Percentiles rank a stretch among this genome's conserved stretches.
These are phyloP conservation scores for Clarias magur DNA, from an alignment of 2,113 vertebrate species.

Conservation along the genomic window DNA sequence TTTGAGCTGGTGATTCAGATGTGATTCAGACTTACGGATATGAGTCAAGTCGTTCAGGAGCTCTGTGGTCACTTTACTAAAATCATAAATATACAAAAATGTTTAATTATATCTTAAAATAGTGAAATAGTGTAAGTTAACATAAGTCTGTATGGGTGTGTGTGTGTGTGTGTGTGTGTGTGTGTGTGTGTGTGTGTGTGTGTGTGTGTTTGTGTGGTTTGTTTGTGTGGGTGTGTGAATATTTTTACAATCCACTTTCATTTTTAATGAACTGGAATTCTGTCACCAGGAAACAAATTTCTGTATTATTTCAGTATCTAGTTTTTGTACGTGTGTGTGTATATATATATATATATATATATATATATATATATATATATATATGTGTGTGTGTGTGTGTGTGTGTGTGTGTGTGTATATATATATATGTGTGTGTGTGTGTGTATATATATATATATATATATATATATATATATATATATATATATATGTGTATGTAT, in stretches of 20 bases:
- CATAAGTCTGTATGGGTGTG: not conserved
- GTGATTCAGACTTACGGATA: not conserved
- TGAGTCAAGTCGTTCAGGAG: not conserved
- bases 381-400: not conserved
- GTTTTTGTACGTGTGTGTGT: not conserved
- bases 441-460: too few relatives aligned
- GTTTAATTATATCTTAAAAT: not conserved
- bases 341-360: too few relatives aligned
- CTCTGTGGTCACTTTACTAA: not conserved
- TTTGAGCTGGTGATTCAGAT: not conserved
- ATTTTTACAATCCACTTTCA: not conserved
- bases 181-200: conserved; percentile 1
- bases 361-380: too few relatives aligned
- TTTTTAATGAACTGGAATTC: not conserved
- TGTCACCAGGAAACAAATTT: not conserved
- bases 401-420: not conserved
- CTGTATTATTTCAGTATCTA: not conserved
- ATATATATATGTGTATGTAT: too few relatives aligned
- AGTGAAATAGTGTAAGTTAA: not conserved
- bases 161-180: not conserved
- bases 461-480: too few relatives aligned
- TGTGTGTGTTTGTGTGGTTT: not conserved
- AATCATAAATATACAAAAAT: not conserved
- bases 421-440: too few relatives aligned
- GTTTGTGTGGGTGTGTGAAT: not conserved